phyloP scores from a whole-genome alignment of 1,140 invertebrate genomes.

The Schlechtendalia chinensis region DNA sequence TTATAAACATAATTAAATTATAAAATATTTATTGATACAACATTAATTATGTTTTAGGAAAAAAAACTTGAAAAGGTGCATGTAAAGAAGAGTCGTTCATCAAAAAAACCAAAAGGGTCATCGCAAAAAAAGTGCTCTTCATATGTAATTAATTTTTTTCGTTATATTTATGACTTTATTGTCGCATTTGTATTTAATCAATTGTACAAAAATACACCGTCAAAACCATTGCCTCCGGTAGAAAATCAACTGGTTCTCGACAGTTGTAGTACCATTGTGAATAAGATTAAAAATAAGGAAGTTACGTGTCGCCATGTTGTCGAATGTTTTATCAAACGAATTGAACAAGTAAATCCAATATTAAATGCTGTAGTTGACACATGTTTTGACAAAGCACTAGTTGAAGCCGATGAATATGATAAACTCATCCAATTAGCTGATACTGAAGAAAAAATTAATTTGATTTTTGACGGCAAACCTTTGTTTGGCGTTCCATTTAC shows the following conservation, averaged over 20 bases:
- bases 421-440: conserved; percentile 62
- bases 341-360: conserved; percentile 73
- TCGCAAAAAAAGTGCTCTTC: background rate
- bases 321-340: conserved; percentile 71
- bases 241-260: conserved; percentile 63
- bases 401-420: conserved; percentile 74
- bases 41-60: background rate
- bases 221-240: conserved; percentile 60
- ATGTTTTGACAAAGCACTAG: conserved; percentile 70
- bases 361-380: conserved; percentile 82
- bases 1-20: background rate
- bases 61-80: background rate
- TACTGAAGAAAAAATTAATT: conserved; percentile 60
- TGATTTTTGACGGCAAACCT: conserved; percentile 59
- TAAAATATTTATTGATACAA: background rate
- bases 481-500: conserved; percentile 83
- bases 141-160: conserved; percentile 43
- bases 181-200: conserved; percentile 59
- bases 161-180: conserved; percentile 56
- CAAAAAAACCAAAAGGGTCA: conserved; percentile 15
- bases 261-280: conserved; percentile 66
- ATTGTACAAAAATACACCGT: conserved; percentile 54
- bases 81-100: background rate
- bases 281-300: conserved; percentile 62
- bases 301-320: conserved; percentile 69